phyloP scores from a whole-genome alignment of 2,888 invertebrate genomes.

The Omphaloscelis lunosa region DNA sequence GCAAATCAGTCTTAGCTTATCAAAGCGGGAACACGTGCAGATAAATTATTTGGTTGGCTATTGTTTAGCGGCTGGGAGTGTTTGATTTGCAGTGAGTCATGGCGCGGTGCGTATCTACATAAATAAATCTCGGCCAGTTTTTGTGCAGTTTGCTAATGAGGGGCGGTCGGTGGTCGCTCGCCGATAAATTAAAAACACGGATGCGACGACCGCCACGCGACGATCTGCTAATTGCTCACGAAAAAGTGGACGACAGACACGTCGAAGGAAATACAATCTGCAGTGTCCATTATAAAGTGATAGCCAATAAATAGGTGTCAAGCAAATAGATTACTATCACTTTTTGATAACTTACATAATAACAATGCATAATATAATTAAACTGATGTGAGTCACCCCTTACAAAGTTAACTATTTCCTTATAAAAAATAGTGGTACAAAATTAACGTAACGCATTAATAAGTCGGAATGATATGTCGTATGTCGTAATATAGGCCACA shows the following conservation, averaged over 20 bases:
- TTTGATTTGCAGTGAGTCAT: slow-evolving; percentile 75
- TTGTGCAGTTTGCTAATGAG: slow-evolving; percentile 80
- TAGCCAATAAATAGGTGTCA: slow-evolving; percentile 14
- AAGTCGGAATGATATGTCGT: slow-evolving; percentile 68
- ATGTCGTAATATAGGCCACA: slow-evolving; percentile 79
- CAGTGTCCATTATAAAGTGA: neutral
- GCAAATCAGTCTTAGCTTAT: slow-evolving; percentile 65
- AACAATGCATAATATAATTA: slow-evolving; percentile 30
- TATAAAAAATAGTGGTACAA: slow-evolving; percentile 55
- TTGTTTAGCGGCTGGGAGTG: slow-evolving; percentile 68
- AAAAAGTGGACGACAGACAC: slow-evolving; percentile 49
- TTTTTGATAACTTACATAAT: slow-evolving; percentile 17
- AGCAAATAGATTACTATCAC: slow-evolving; percentile 16
- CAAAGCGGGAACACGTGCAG: slow-evolving; percentile 65
- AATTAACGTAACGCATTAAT: slow-evolving; percentile 67
- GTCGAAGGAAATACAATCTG: slow-evolving; percentile 37
- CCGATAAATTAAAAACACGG: slow-evolving; percentile 79
- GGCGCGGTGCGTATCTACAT: slow-evolving; percentile 63
- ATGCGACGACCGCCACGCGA: slow-evolving; percentile 81
- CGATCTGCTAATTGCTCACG: slow-evolving; percentile 67
- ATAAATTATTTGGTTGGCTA: slow-evolving; percentile 68
- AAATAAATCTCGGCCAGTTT: slow-evolving; percentile 76
- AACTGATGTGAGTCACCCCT: slow-evolving; percentile 45
- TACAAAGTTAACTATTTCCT: slow-evolving; percentile 48
- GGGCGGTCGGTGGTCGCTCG: slow-evolving; percentile 75